phyloP scores from a whole-genome alignment of 1,140 invertebrate genomes.

The Probaryconus sp. region DNA sequence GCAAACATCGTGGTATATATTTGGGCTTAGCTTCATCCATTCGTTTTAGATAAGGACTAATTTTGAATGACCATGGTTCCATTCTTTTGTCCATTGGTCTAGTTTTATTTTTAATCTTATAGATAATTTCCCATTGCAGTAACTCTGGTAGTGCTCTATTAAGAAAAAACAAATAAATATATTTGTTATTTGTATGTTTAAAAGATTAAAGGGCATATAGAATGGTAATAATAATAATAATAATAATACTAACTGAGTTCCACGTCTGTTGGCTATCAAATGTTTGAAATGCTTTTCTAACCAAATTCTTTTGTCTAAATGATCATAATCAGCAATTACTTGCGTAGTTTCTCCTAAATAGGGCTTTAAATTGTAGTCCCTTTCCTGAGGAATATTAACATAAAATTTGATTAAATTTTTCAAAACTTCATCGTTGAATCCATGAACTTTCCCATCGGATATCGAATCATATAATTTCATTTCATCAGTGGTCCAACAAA shows the following conservation, averaged over 20 bases:
- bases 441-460: constrained; percentile 84
- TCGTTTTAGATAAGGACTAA: constrained; percentile 79
- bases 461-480: constrained; percentile 87
- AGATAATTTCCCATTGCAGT: constrained; percentile 87
- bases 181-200: constrained; percentile 6
- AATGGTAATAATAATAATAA: not conserved
- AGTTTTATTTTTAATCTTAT: constrained; percentile 84
- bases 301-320: constrained; percentile 83
- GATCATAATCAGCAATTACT: constrained; percentile 83
- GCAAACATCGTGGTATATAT: constrained; percentile 83
- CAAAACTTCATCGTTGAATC: constrained; percentile 89
- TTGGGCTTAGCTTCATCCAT: constrained; percentile 82
- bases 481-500: constrained; percentile 87
- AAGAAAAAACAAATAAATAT: constrained; percentile 49
- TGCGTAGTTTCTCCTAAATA: constrained; percentile 82
- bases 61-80: constrained; percentile 82
- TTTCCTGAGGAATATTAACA: constrained; percentile 82
- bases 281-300: constrained; percentile 84
- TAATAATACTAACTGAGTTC: constrained; percentile 72
- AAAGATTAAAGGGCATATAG: not conserved
- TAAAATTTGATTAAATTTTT: constrained; percentile 87
- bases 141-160: constrained; percentile 81
- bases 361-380: constrained; percentile 84
- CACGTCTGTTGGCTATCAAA: constrained; percentile 82
- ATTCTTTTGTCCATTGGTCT: constrained; percentile 82